phyloP scores from a whole-genome alignment of 2,888 invertebrate genomes.

The Frankliniella fusca region DNA sequence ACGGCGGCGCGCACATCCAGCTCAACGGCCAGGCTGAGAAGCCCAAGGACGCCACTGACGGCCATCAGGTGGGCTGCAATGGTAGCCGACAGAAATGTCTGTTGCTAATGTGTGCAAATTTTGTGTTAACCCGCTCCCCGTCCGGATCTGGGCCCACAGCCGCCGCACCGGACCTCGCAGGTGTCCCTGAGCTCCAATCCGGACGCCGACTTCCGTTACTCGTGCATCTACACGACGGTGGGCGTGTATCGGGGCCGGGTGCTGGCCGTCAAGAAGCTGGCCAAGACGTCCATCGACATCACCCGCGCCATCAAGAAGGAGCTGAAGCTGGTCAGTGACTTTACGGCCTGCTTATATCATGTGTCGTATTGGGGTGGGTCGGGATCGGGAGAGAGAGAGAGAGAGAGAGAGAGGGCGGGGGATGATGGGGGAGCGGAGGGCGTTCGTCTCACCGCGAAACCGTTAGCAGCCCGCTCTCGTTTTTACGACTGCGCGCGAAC shows the following conservation, averaged over 20 bases:
- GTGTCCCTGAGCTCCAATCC: conserved; percentile 89
- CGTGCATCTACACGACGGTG: conserved; percentile 84
- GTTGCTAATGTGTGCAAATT: conserved; percentile 27
- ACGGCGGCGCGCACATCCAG: conserved; percentile 10
- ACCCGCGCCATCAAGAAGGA: conserved; percentile 88
- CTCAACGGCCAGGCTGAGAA: conserved; percentile 26
- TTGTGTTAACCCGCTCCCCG: conserved; percentile 36
- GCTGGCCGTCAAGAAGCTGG: conserved; percentile 79
- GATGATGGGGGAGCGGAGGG: too few relatives aligned
- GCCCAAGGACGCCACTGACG: conserved; percentile 4
- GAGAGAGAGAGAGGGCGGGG: too few relatives aligned
- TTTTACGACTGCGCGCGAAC: too few relatives aligned
- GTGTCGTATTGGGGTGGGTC: too few relatives aligned
- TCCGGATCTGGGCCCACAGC: conserved; percentile 52
- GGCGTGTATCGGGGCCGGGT: conserved; percentile 83
- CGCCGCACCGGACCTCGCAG: conserved; percentile 73
- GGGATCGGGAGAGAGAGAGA: too few relatives aligned
- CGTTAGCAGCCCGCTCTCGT: too few relatives aligned
- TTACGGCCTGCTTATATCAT: too few relatives aligned
- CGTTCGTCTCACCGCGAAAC: too few relatives aligned
- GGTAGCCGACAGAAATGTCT: neutral
- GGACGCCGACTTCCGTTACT: conserved; percentile 83
- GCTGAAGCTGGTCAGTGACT: conserved; percentile 78
- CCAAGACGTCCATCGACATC: conserved; percentile 81
- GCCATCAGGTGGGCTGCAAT: neutral